Base-by-base conservation (phyloP, 2,113 vertebrate species). In the Neomonachus schauinslandi region DNA sequence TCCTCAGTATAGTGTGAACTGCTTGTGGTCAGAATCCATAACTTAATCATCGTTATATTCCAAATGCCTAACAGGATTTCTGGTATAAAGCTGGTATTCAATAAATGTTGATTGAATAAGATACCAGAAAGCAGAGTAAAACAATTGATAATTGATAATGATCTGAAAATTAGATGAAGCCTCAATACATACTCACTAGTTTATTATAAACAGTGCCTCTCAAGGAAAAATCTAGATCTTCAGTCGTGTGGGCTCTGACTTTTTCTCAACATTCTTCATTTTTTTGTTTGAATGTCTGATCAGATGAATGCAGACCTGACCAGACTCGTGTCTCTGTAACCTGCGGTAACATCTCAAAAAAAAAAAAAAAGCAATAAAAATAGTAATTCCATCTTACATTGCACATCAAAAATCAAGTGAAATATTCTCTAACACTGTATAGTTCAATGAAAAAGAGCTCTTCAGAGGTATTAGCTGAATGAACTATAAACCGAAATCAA, bases 81-180 rank as follows among this genome's bases (percentile, higher is more conserved):
- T 89, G 26, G 2, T 79, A 16, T 92, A 83, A 94, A 77, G 19
- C 39, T 90, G 1, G 4, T 49, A 80, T 59, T 80, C 67, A 95
- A 28, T 63, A 81, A 53, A 71, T 51, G 4, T 53, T 76, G 16
- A 92, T 39, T 76, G 16, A 92, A 59, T 80, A 65, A 90, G 42
- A 67, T 84, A 83, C 4, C 26, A 46, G 42, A 55, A 59, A 92
- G 10, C 33, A 76, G 46, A 69, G 84, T 49, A 92, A 90, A 86
- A 72, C 9, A 65, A 39, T 51, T 46, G 51, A 36, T 87, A 24
- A 28, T 87, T 87, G 22, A 49, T 77, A 81, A 59, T 2, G 11
- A 79, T 51, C 16, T 94, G 42, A 95, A 94, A 81, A 79, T 96
- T 94, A 80, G 92, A 16, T 42, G 15, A 80, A 80, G 42, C 0